phyloP scores from a whole-genome alignment of 2,888 invertebrate genomes.

The Megaustenia siamemsis region DNA sequence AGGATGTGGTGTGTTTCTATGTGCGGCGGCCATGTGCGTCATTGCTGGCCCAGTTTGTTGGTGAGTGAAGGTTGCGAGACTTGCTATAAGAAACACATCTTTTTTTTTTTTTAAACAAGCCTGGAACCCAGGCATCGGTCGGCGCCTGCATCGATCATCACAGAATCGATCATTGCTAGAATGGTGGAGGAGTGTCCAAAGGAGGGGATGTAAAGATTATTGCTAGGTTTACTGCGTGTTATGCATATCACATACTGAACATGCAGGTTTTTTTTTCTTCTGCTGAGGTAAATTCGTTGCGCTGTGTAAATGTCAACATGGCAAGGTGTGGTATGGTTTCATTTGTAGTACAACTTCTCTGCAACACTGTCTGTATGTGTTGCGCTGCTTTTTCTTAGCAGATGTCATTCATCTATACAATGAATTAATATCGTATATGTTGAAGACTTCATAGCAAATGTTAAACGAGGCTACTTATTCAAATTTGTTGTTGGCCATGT shows the following conservation, averaged over 20 bases:
- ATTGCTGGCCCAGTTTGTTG: constrained; percentile 61
- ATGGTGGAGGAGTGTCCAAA: constrained; percentile 44
- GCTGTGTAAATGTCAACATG: background rate
- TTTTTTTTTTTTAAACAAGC: constrained; percentile 28
- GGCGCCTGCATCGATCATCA: constrained; percentile 48
- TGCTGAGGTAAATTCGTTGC: background rate
- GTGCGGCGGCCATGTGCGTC: constrained; percentile 62
- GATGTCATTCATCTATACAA: too few relatives aligned
- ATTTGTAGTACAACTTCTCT: background rate
- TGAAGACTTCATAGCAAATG: too few relatives aligned
- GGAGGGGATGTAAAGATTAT: constrained; percentile 35
- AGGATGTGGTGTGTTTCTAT: constrained; percentile 57
- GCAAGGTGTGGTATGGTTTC: background rate
- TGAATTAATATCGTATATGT: too few relatives aligned
- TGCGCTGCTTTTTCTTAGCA: too few relatives aligned
- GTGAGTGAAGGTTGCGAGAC: constrained; percentile 44
- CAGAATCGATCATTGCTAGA: constrained; percentile 46
- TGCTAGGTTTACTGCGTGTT: constrained; percentile 30
- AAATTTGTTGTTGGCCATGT: too few relatives aligned
- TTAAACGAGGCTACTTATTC: too few relatives aligned
- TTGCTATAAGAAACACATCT: constrained; percentile 46
- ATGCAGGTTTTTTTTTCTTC: background rate
- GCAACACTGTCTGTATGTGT: too few relatives aligned
- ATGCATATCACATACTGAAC: constrained; percentile 30
- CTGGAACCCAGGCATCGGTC: constrained; percentile 46